Base-by-base conservation (phyloP, 2,888 invertebrate species). In the Zhengitettix transpicula region DNA sequence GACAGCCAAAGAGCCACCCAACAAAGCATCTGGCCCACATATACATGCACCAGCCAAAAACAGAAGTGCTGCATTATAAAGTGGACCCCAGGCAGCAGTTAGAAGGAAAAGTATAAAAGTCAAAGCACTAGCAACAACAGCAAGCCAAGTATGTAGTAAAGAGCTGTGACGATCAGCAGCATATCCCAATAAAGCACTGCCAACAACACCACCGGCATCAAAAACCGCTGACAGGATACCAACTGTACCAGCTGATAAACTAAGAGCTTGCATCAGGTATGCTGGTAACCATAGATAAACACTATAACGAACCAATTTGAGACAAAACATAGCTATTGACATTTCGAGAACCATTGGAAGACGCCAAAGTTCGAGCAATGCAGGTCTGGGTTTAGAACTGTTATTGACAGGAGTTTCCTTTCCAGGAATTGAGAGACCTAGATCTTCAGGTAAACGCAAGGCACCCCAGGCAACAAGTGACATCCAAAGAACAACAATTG, bases 231-330 rank as follows among this genome's bases (percentile, higher is more conserved):
- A 74, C 65, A 74, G 71, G 64, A 73, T 63, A 7, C 76, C 76
- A 17, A 75, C 74, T 63, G 69, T 67, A 54, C 69, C 67, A 64
- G 71, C 69, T 1, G 71, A 67, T 66, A 75, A 75, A 42, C 71
- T 66, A 44, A 74, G 66, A 68, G 72, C 67, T 56, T 68, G 67
- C 56, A 71, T 67, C 10, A 76, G 67, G 64, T 73, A 75, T 68
- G 76, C 69, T 5, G 75, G 76, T 40, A 75, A 67, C 75, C 76
- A 76, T 69, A 75, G 72, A 66, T 74, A 74, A 70, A 76, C 72
- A 64, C 72, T 71, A 65, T 76, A 77, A 15, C 77, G 71, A 11
- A 76, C 75, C 40, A 74, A 67, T 67, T 77, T 77, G 15, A 76
- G 65, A 66, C 74, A 75, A 58, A 76, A 71, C 62, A 76, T 72